A percentile compares a stretch with the other conserved stretches of the same genome.
Evolutionary conservation across 2,113 vertebrate species (phyloP).

Genomic region (Catharus minimus): DNA sequence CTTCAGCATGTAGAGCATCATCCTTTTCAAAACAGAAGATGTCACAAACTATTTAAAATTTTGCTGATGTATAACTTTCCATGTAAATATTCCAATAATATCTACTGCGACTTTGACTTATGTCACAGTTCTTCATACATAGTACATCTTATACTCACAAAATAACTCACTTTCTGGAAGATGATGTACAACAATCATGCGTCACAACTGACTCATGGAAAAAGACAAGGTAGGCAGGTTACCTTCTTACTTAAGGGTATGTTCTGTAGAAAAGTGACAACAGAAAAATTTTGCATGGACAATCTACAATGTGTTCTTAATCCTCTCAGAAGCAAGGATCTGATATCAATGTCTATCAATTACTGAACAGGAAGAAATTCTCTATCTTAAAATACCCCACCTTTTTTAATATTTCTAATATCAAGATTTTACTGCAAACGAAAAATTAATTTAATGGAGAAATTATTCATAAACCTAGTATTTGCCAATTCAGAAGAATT

Average conservation of each 20-base stretch:
- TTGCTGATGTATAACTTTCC: neutral
- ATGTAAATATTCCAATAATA: neutral
- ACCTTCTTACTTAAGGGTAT: neutral
- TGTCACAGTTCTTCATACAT: neutral
- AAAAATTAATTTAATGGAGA: neutral
- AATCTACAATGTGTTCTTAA: neutral
- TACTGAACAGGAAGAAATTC: neutral
- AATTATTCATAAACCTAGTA: neutral
- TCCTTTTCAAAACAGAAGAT: neutral
- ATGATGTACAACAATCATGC: slow-evolving; percentile 8
- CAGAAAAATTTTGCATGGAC: neutral
- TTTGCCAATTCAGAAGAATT: neutral
- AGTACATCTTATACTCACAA: neutral
- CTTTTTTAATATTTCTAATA: neutral
- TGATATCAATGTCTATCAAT: neutral
- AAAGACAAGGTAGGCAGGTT: neutral
- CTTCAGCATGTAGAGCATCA: neutral
- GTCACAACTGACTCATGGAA: slow-evolving; percentile 38
- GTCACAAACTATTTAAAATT: neutral
- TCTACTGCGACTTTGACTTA: neutral
- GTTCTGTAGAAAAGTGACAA: neutral
- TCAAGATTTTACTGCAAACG: neutral
- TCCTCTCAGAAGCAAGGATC: neutral
- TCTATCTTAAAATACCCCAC: neutral
- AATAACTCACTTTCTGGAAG: slow-evolving; percentile 7